phyloP scores from a whole-genome alignment of 2,888 invertebrate species.

The Eudemis profundana region DNA sequence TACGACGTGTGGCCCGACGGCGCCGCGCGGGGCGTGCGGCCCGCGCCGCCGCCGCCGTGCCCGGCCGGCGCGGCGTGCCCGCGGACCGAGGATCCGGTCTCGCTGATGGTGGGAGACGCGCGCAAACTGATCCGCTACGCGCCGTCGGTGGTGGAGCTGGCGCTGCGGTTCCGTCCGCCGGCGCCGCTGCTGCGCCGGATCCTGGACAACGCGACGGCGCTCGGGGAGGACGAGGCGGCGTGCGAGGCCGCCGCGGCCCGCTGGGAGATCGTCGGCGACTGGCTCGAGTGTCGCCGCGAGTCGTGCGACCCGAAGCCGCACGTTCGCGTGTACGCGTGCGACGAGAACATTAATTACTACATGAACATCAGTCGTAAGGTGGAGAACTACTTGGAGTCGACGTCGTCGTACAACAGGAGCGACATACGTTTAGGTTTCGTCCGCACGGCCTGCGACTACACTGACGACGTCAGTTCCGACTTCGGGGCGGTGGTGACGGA shows the following conservation, averaged over 20 bases:
- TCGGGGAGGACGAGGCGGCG: constrained; percentile 45
- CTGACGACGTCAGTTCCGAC: background rate
- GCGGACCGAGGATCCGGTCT: background rate
- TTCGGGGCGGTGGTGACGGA: background rate
- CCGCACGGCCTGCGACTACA: background rate
- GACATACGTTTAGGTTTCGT: rapidly evolving
- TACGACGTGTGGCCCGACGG: constrained; percentile 51
- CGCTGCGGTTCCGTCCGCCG: constrained; percentile 1
- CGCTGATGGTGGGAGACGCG: constrained; percentile 8
- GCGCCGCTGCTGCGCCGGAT: constrained; percentile 5
- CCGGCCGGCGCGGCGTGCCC: background rate
- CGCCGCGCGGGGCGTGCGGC: constrained; percentile 23
- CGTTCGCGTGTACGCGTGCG: constrained; percentile 45
- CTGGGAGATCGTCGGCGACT: background rate
- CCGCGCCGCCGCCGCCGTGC: constrained; percentile 40
- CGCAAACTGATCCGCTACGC: background rate
- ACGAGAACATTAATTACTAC: constrained; percentile 40
- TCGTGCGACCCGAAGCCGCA: constrained; percentile 3
- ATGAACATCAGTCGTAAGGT: constrained; percentile 17
- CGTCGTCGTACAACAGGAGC: background rate
- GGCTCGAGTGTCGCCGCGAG: constrained; percentile 28
- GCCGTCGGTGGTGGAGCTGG: constrained; percentile 20
- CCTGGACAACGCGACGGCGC: background rate
- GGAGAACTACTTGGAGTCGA: background rate
- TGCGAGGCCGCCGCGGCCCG: constrained; percentile 46